Evolutionary conservation across 2,888 invertebrate species (phyloP), one percentile per base, ranked within the genome.

Genomic region (Dicyrtomina minuta): DNA sequence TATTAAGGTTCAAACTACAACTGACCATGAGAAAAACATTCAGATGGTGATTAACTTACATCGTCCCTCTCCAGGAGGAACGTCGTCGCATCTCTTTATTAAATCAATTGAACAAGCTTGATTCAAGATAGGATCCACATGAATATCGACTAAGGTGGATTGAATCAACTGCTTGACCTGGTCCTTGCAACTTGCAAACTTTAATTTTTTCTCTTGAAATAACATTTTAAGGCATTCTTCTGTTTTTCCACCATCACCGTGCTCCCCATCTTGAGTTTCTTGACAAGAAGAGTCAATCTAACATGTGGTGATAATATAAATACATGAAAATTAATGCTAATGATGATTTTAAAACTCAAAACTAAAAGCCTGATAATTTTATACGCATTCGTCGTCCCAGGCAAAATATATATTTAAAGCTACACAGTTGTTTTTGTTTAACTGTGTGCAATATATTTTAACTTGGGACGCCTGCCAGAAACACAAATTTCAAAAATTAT

Each of bases 181-280:
- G 72, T 89, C 84, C 55, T 89, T 88, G 81, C 95, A 95, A 75
- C 88, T 88, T 10, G 87, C 86, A 41, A 89, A 89, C 72, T 88
- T 87, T 65, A 92, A 89, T 80, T 87, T 86, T 75, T 88, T 89
- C 77, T 87, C 87, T 69, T 91, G 84, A 68, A 92, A 88, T 15
- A 91, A 89, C 77, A 88, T 88, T 83, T 96, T 97, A 44, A 98
- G 84, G 82, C 98, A 98, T 83, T 97, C 96, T 81, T 95, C 92
- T 0, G 91, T 89, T 82, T 86, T 83, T 13, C 87, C 87, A 2
- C 87, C 86, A 59, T 86, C 84, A 6, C 85, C 87, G 79, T 83
- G 83, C 59, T 83, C 82, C 41, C 1, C 80, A 82, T 20, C 44
- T 49, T 39, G 39, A 1, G 12, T 53, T 15, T 15, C 27, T 56